Conservation (phyloP, 2,113 vertebrate genomes). For the Mola mola region DNA sequence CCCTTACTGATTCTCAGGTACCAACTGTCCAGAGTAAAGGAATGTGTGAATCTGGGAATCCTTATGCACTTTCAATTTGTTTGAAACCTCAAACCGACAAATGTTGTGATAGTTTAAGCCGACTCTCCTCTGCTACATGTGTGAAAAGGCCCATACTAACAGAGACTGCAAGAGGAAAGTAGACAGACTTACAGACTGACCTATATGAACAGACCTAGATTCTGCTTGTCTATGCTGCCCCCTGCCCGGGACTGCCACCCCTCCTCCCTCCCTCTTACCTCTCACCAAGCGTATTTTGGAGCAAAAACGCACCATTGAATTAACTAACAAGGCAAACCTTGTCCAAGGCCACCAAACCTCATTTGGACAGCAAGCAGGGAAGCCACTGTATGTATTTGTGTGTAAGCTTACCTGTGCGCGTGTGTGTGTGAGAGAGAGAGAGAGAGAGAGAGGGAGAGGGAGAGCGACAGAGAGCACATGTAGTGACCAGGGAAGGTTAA, state of each 20-base stretch:
- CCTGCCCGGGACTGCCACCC: conserved; percentile 26
- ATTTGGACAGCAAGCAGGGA: conserved; percentile 72
- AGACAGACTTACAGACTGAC: too few species aligned
- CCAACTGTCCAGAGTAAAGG: too few species aligned
- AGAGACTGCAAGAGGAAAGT: neutral
- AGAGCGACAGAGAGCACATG: neutral
- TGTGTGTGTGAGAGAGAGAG: conserved; percentile 16
- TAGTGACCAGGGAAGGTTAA: conserved; percentile 58
- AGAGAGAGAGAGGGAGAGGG: neutral
- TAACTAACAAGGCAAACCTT: conserved; percentile 75
- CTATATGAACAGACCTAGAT: conserved; percentile 47
- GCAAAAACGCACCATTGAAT: conserved; percentile 77
- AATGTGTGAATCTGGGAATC: too few species aligned
- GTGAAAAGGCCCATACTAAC: too few species aligned
- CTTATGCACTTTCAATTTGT: too few species aligned
- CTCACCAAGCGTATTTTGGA: conserved; percentile 75
- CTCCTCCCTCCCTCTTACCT: conserved; percentile 23
- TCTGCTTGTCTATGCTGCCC: conserved; percentile 45
- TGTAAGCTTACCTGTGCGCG: conserved; percentile 11
- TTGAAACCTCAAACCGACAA: too few species aligned
- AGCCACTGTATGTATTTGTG: conserved; percentile 54
- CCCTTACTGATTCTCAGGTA: too few species aligned
- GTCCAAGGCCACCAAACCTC: conserved; percentile 77
- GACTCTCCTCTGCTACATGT: too few species aligned
- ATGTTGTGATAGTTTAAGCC: too few species aligned